Evolutionary conservation across 2,888 invertebrate species (phyloP).

Genomic region (Cryptus armator): DNA sequence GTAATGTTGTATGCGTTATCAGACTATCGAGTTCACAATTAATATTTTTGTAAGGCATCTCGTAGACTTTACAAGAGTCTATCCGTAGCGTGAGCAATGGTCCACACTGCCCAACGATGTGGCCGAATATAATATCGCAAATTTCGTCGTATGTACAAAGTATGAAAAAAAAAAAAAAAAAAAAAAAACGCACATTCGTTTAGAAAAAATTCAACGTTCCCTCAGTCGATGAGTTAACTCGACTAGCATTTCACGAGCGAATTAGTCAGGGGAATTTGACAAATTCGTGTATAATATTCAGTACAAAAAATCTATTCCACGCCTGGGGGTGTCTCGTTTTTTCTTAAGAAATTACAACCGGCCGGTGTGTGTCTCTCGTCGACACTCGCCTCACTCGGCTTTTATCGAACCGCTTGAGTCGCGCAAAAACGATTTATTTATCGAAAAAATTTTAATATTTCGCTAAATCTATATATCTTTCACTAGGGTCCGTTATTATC

Average conservation of each 20-base stretch:
- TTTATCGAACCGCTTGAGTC: slow-evolving; percentile 18
- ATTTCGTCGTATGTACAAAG: slow-evolving; percentile 5
- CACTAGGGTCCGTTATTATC: slow-evolving; percentile 17
- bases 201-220: slow-evolving; percentile 7
- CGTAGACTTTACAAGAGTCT: neutral
- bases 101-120: slow-evolving; percentile 15
- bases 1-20: slow-evolving; percentile 35
- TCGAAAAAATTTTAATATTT: neutral
- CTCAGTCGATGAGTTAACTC: slow-evolving; percentile 39
- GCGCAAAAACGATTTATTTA: slow-evolving; percentile 4
- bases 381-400: neutral
- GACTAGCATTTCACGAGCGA: slow-evolving; percentile 46
- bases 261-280: neutral
- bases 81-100: slow-evolving; percentile 23
- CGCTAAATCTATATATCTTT: slow-evolving; percentile 1
- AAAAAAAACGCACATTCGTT: slow-evolving; percentile 10
- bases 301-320: slow-evolving; percentile 7
- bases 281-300: slow-evolving; percentile 5
- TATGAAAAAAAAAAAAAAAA: neutral
- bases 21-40: slow-evolving; percentile 30
- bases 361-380: neutral
- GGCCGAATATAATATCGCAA: neutral
- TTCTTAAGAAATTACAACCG: slow-evolving; percentile 7
- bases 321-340: neutral
- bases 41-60: slow-evolving; percentile 19